A percentile compares a stretch with the other conserved stretches of the same genome.
These are phyloP conservation scores for Laticauda laticaudata DNA, from an alignment of 2,113 vertebrate species.

Conservation along the genomic window DNA sequence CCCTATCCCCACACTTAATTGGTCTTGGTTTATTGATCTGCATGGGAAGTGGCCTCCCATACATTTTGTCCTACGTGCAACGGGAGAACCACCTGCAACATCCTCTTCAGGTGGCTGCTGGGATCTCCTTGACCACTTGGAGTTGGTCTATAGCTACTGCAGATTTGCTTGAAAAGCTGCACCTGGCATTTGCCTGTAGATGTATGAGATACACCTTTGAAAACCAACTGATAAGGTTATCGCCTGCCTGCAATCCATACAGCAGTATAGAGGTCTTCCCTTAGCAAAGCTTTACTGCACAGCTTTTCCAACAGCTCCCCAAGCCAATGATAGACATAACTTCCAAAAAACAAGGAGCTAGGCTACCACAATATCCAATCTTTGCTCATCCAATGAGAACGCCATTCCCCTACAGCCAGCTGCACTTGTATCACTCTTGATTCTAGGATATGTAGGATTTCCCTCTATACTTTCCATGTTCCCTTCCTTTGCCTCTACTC, in stretches of 20 bases:
- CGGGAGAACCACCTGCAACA: background rate
- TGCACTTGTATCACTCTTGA: background rate
- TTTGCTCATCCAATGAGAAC: background rate
- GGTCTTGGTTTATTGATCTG: background rate
- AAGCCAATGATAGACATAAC: background rate
- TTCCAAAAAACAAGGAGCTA: background rate
- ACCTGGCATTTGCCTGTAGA: background rate
- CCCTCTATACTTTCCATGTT: background rate
- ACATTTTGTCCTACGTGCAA: background rate
- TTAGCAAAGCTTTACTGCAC: background rate
- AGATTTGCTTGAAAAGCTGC: background rate
- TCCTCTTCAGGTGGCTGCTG: background rate
- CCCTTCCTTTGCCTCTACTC: background rate
- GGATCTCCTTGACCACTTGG: background rate
- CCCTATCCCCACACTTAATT: background rate
- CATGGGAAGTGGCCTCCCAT: background rate
- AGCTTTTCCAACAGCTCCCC: no score
- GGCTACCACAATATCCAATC: background rate
- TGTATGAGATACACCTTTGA: background rate
- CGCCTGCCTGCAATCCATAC: background rate
- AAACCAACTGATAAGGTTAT: background rate
- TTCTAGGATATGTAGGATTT: background rate
- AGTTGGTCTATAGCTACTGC: background rate
- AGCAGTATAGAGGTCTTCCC: background rate
- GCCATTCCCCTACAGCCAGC: background rate